Evolutionary conservation across 2,113 vertebrate genomes (phyloP), one percentile per base, ranked within the genome.

Genomic region (Craseonycteris thonglongyai): DNA sequence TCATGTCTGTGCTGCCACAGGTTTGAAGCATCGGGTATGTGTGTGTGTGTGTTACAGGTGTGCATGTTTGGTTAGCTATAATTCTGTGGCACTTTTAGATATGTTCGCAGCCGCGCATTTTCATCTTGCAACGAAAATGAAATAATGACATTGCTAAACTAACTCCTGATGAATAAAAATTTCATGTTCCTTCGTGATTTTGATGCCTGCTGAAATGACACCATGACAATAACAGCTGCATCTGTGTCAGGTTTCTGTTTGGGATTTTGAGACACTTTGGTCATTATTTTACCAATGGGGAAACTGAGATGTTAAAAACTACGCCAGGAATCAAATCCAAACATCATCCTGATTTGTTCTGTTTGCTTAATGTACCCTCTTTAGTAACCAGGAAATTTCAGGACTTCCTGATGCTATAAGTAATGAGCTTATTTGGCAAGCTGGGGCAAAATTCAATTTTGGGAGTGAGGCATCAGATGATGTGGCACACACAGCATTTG

Each of bases 11-110:
- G 19, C 24, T 45, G 38, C 18, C 33, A 14, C 6, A 33, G n/a
- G 6, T 8, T 80, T 76, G 11, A 8, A 3, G 2, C 18, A 21
- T 3, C 0, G 3, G 45, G 40, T 10, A 6, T 6, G 0, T 26
- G 12, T 3, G 63, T 3, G 63, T 3, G 7, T 4, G 6, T 0
- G 0, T 75, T 7, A 1, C 0, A 1, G 24, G 18, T 1, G 3
- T 0, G 6, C 13, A 5, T 42, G 10, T 75, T 26, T 35, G 42
- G 51, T 78, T 40, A 18, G 24, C 33, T 84, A 56, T n/a, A 5
- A 63, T 47, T 80, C 54, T 15, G 35, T 42, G 45, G 56, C 22
- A 72, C 6, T 74, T 61, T 30, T 3, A 38, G 54, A 28, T 49
- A 58, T 30, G 40, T 49, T 72, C 59, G n/a, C n/a, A 65, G 35